phyloP scores from a whole-genome alignment of 1,140 invertebrate genomes.

The Phthorimaea operculella region DNA sequence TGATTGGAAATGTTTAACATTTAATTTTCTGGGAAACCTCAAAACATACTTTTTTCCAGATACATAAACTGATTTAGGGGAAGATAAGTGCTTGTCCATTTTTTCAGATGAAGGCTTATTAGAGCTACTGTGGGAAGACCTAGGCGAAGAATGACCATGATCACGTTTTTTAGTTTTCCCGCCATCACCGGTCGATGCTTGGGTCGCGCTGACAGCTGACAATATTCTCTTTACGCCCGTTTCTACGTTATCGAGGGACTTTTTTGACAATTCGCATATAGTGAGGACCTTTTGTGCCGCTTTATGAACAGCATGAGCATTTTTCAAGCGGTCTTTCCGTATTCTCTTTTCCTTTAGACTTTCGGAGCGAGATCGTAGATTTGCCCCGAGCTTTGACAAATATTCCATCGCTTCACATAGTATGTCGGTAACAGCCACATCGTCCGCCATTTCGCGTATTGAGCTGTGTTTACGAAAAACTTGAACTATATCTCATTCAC shows the following conservation, averaged over 20 bases:
- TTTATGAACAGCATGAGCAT: constrained; percentile 48
- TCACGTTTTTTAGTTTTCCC: constrained; percentile 16
- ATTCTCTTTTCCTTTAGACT: constrained; percentile 49
- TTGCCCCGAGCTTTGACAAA: constrained; percentile 54
- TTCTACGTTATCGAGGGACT: constrained; percentile 57
- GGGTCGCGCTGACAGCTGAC: constrained; percentile 22
- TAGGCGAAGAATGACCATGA: neutral
- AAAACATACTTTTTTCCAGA: constrained; percentile 15
- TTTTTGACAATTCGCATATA: constrained; percentile 59
- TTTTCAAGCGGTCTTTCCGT: constrained; percentile 43
- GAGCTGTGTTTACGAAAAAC: too few relatives aligned
- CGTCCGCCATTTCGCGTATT: constrained; percentile 48
- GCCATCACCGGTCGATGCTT: constrained; percentile 21
- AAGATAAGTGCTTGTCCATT: neutral
- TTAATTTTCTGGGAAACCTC: constrained; percentile 38
- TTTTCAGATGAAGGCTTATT: too few relatives aligned
- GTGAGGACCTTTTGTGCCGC: constrained; percentile 49
- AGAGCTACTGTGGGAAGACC: too few relatives aligned
- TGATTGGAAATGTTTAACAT: constrained; percentile 45
- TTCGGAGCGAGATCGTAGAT: constrained; percentile 45
- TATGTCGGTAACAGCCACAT: constrained; percentile 44
- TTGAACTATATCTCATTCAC: neutral
- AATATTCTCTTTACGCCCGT: constrained; percentile 42
- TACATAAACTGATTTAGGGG: neutral
- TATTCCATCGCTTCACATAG: constrained; percentile 55